Percentiles rank a stretch among this genome's conserved stretches.
These are phyloP conservation scores for Okamejei kenojei DNA, from an alignment of 2,797 vertebrate genomes.

Conservation along the genomic window DNA sequence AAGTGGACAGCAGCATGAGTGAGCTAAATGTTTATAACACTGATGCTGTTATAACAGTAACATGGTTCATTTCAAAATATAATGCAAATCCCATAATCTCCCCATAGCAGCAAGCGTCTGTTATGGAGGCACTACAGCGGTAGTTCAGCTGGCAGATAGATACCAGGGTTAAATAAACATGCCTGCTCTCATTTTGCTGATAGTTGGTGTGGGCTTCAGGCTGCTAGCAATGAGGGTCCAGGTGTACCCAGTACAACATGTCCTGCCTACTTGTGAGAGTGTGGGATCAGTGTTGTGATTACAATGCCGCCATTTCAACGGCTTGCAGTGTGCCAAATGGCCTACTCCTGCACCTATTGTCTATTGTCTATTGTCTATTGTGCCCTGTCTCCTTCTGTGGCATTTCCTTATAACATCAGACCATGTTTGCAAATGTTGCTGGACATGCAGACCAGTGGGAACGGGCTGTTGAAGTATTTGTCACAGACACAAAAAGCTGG, in stretches of 20 bases:
- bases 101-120: background rate
- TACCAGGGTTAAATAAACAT: conserved; percentile 20
- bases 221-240: conserved; percentile 43
- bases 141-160: conserved; percentile 9
- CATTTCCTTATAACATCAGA: conserved; percentile 30
- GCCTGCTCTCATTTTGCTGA: background rate
- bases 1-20: background rate
- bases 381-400: background rate
- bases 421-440: conserved; percentile 22
- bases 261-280: conserved; percentile 41
- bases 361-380: too few species aligned
- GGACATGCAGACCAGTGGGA: conserved; percentile 39
- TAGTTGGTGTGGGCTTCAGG: conserved; percentile 6
- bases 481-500: too few species aligned
- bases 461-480: conserved; percentile 39
- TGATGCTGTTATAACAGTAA: background rate
- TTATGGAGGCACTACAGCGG: background rate
- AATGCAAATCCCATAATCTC: background rate
- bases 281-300: conserved; percentile 44
- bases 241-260: conserved; percentile 45
- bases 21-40: background rate
- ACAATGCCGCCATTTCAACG: background rate
- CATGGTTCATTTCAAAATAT: background rate
- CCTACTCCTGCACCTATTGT: too few species aligned
- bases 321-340: background rate